Base-by-base conservation (phyloP, 2,888 invertebrate species). In the Leptinotarsa juncta region DNA sequence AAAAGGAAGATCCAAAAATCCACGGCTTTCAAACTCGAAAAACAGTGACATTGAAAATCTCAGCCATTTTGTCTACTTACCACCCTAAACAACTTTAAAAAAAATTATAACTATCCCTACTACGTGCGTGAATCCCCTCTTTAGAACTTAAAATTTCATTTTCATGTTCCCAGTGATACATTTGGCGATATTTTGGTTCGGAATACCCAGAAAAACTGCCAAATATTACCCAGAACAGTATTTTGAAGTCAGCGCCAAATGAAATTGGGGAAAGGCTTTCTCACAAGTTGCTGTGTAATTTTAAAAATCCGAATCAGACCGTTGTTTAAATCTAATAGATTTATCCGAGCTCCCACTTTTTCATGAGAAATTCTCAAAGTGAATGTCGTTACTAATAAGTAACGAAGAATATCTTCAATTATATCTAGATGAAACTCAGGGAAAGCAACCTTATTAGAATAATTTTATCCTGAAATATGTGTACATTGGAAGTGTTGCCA, bases 401-500 rank as follows among this genome's bases (percentile, higher is more conserved):
- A n/a, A 42, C n/a, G 62, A 42, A 5, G 51, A 51, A 51, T 62
- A 32, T 62, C 62, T 26, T 62, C 42, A 42, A 42, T 42, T 69
- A 55, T 48, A 48, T 69, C 50, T 57, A 48, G 74, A 76, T 77
- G 71, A 76, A 77, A 78, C 80, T 80, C 80, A 79, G 80, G 80
- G 80, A 80, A 71, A 65, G 70, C 72, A 77, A 75, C 76, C 77
- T 78, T 80, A 69, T 69, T 69, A 69, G 69, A 77, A 67, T 76
- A 71, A 51, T 76, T 71, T 73, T 74, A 77, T 76, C 70, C 62
- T 65, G 20, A 71, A 57, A 69, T 67, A 66, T 70, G 57, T 65
- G 72, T 71, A 42, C 42, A 62, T 70, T 70, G 71, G 81, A 32
- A 80, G 82, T 74, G 78, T 80, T 80, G 84, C 83, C 84, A 84